These are phyloP conservation scores for Drosophila ercepeae DNA, from an alignment of 1,140 invertebrate genomes.

Conservation along the genomic window DNA sequence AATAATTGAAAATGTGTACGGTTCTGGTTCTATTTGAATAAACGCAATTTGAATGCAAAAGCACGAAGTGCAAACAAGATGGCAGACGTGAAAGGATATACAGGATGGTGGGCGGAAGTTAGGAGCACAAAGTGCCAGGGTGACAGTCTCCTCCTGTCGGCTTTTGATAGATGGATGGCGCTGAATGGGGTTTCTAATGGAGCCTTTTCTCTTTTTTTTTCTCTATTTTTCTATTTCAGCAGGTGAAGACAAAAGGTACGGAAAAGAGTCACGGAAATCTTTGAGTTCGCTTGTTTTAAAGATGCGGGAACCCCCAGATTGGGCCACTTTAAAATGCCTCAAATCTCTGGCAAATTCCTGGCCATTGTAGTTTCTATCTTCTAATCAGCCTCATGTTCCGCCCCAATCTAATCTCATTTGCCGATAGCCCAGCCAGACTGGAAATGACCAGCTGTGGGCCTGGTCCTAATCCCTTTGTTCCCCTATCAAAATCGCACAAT, in stretches of 20 bases:
- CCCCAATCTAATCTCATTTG: conserved; percentile 66
- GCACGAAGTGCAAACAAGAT: conserved; percentile 79
- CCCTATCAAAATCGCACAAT: conserved; percentile 33
- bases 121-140: conserved; percentile 7
- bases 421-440: conserved; percentile 21
- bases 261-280: conserved; percentile 1
- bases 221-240: neutral
- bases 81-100: conserved; percentile 50
- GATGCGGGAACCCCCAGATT: neutral
- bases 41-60: conserved; percentile 82
- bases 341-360: neutral
- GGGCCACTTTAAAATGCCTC: neutral
- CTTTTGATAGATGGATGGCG: conserved; percentile 61
- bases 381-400: conserved; percentile 26
- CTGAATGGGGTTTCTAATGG: conserved; percentile 44
- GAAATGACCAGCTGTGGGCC: conserved; percentile 70
- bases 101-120: conserved; percentile 9
- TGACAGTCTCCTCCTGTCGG: conserved; percentile 40
- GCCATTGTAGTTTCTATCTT: conserved; percentile 1
- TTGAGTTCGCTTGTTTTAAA: conserved; percentile 21
- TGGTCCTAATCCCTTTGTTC: conserved; percentile 48
- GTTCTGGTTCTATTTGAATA: conserved; percentile 75
- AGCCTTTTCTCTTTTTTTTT: conserved; percentile 1
- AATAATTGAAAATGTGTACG: conserved; percentile 81
- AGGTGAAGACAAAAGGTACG: neutral